A percentile compares a stretch with the other conserved stretches of the same genome.
Conservation (phyloP, 2,797 vertebrate species). For the Ciconia nigra region DNA sequence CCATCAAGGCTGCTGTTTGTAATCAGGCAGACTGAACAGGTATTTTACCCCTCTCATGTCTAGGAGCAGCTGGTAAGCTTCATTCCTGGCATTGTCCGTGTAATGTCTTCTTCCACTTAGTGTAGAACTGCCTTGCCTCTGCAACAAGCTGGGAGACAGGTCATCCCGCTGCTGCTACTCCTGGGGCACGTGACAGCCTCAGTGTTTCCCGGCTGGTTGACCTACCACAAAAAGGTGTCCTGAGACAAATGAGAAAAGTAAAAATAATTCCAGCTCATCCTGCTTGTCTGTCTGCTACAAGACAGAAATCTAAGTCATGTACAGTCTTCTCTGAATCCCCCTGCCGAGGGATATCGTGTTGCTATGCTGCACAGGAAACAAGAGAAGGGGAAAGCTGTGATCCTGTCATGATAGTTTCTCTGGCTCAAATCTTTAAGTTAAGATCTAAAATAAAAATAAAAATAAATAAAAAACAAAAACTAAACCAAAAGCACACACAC, state of each 20-base stretch:
- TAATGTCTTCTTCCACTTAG: too few relatives aligned
- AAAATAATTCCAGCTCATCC: neutral
- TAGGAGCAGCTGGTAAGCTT: neutral
- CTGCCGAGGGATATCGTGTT: neutral
- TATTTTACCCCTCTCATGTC: neutral
- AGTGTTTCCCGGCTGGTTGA: neutral
- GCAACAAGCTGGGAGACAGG: rapidly evolving
- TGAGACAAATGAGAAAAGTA: neutral
- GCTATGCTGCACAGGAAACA: neutral
- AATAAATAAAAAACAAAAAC: too few relatives aligned
- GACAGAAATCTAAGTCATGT: neutral
- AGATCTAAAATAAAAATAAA: neutral
- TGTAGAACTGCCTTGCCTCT: neutral
- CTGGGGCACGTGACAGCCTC: neutral
- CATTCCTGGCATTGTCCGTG: rapidly evolving
- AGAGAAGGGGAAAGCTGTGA: neutral
- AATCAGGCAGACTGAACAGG: neutral
- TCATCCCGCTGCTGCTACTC: neutral
- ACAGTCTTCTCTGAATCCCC: neutral
- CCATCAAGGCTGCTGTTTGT: neutral
- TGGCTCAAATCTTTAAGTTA: neutral
- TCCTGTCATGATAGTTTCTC: neutral
- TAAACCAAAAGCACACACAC: neutral
- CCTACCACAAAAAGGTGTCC: neutral
- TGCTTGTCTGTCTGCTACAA: neutral